Percentiles rank a stretch among this genome's conserved stretches.
These are phyloP conservation scores for Sebastes schlegelii DNA, from an alignment of 2,113 vertebrate species.

Conservation along the genomic window DNA sequence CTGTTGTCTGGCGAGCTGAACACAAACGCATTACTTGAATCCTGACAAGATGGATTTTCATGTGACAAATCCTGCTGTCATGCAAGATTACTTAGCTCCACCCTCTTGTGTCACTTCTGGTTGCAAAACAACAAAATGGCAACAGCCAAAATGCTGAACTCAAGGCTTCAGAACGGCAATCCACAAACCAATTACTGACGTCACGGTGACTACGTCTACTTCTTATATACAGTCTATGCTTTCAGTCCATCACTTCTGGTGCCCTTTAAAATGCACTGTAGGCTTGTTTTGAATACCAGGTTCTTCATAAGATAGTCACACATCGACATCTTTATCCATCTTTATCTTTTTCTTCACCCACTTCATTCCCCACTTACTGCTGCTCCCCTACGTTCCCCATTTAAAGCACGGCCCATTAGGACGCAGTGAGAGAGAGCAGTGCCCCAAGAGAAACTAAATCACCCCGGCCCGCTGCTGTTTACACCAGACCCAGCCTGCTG, in stretches of 20 bases:
- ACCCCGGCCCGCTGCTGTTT: conserved; percentile 63
- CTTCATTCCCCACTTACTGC: conserved; percentile 53
- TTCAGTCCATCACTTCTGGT: conserved; percentile 27
- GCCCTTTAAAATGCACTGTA: conserved; percentile 28
- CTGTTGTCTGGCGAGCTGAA: no score
- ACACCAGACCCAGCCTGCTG: conserved; percentile 49
- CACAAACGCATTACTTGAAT: no score
- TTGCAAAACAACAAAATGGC: no score
- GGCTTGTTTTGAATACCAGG: conserved; percentile 27
- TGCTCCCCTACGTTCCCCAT: conserved; percentile 31
- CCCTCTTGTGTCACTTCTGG: no score
- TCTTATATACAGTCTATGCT: background rate
- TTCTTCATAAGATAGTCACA: conserved; percentile 27
- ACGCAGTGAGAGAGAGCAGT: conserved; percentile 64
- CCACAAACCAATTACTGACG: no score
- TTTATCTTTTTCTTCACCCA: conserved; percentile 42
- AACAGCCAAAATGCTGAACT: no score
- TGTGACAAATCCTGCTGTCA: no score
- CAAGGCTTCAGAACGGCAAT: no score
- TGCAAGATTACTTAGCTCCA: no score
- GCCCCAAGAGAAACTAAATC: conserved; percentile 68
- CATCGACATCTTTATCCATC: conserved; percentile 20
- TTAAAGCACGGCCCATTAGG: conserved; percentile 68
- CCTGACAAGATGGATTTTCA: no score
- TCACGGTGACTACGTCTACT: no score